Conservation (phyloP, 2,888 invertebrate genomes). For the Imbricaverruca yamaguchii region DNA sequence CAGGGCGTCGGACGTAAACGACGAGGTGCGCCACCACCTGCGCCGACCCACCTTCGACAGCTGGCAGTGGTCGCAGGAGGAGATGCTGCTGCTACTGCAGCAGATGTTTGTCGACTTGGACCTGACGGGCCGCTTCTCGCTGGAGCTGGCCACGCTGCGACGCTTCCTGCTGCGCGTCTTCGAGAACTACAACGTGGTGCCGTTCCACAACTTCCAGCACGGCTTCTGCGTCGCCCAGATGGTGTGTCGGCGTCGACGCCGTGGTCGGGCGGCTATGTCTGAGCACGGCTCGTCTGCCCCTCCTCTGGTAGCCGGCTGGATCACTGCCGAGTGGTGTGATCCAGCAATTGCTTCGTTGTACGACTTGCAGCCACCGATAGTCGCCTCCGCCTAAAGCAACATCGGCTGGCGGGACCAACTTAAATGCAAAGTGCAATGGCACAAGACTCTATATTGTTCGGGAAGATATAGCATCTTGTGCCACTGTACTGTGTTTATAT, state of each 20-base stretch:
- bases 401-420: too few relatives aligned
- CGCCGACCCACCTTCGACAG: slow-evolving; percentile 68
- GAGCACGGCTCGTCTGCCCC: too few relatives aligned
- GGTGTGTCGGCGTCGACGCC: slow-evolving; percentile 49
- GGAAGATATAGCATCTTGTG: too few relatives aligned
- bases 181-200: slow-evolving; percentile 76
- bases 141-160: slow-evolving; percentile 59
- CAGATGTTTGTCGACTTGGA: slow-evolving; percentile 74
- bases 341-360: too few relatives aligned
- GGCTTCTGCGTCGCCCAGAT: slow-evolving; percentile 82
- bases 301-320: too few relatives aligned
- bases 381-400: too few relatives aligned
- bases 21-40: slow-evolving; percentile 55
- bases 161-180: slow-evolving; percentile 67
- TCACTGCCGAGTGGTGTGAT: too few relatives aligned
- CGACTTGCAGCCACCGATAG: too few relatives aligned
- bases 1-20: slow-evolving; percentile 56
- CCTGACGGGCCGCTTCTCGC: slow-evolving; percentile 64
- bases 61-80: slow-evolving; percentile 72
- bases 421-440: too few relatives aligned
- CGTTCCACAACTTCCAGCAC: slow-evolving; percentile 79
- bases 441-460: too few relatives aligned
- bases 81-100: slow-evolving; percentile 65
- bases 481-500: too few relatives aligned
- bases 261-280: too few relatives aligned